These are phyloP conservation scores for Hemicrepidius hirtus DNA, from an alignment of 2,888 invertebrate species.

Conservation along the genomic window DNA sequence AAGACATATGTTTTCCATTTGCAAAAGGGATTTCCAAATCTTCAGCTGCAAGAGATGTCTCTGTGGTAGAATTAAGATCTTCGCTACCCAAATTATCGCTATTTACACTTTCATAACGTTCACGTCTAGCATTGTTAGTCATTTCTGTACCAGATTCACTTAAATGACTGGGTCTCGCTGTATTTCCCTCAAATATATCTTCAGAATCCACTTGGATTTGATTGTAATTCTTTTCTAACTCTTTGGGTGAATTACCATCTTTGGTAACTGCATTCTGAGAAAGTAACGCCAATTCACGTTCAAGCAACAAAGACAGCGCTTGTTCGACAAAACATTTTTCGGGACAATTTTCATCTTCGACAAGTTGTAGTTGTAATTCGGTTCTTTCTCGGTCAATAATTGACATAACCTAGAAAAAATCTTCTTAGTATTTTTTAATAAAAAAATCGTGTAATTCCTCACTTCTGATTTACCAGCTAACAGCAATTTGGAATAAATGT, in stretches of 20 bases:
- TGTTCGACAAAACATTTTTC: conserved; percentile 91
- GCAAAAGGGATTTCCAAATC: conserved; percentile 65
- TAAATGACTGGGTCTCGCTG: not conserved
- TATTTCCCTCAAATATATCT: not conserved
- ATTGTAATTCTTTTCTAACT: not conserved
- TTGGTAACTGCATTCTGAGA: not conserved
- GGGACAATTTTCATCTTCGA: conserved; percentile 82
- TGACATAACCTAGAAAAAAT: conserved; percentile 66
- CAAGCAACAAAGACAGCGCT: conserved; percentile 82
- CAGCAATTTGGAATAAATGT: conserved; percentile 85
- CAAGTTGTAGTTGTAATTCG: conserved; percentile 79
- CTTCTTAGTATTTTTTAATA: not conserved
- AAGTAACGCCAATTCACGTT: conserved; percentile 66
- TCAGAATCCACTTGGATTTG: conserved; percentile 1
- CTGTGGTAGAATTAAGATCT: conserved; percentile 47
- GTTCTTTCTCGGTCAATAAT: conserved; percentile 84
- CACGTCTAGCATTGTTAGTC: conserved; percentile 7
- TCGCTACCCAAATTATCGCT: conserved; percentile 60
- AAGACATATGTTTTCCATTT: conserved; percentile 56
- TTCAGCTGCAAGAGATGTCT: conserved; percentile 62
- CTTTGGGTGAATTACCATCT: too few species aligned
- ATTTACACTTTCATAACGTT: conserved; percentile 63
- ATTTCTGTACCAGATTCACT: not conserved
- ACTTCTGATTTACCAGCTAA: conserved; percentile 82
- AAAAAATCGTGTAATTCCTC: not conserved